Base-by-base conservation (phyloP, 2,797 vertebrate species). In the Mus spretus region DNA sequence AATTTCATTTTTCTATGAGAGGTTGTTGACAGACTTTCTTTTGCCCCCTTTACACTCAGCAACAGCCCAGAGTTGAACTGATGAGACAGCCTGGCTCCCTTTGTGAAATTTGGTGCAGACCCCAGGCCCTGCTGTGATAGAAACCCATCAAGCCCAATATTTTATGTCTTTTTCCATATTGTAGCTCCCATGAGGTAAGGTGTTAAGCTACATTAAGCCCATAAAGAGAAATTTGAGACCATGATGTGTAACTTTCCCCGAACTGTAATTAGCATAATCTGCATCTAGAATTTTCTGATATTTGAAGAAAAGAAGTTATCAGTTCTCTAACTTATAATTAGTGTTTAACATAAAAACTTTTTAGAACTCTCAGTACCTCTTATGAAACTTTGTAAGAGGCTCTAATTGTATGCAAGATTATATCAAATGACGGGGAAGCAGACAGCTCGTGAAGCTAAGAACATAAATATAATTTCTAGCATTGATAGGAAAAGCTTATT, bases 211-310 rank as follows among this genome's bases (percentile, higher is more conserved):
- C 96, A 96, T 96, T 97, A 97, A 96, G 44, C 80, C 65, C 91
- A 93, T 95, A 90, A 88, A 96, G 80, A 95, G 89, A 97, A 93
- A 95, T 96, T 59, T 92, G 80, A 97, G 84, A 88, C 95, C 22
- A 79, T 88, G 80, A 85, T 90, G 82, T 96, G 55, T 93, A 96
- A 96, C 94, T 82, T 79, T 88, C 85, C 78, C 88, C 90, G 82
- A 90, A 96, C 93, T 92, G 34, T 93, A 96, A 97, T 98, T 97
- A 97, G 90, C 74, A 85, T 97, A 93, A 94, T 96, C 80, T 97
- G 87, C 87, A 93, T 94, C 78, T 93, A 91, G 90, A 96, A 93
- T 96, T 97, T 96, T 50, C 83, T 95, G 90, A 75, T 95, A 94
- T 84, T 94, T 97, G 86, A 55, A 90, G 91, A 94, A 88, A 89